Evolutionary conservation across 2,113 vertebrate species (phyloP), one percentile per base, ranked within the genome.

Genomic region (Chionomys nivalis): DNA sequence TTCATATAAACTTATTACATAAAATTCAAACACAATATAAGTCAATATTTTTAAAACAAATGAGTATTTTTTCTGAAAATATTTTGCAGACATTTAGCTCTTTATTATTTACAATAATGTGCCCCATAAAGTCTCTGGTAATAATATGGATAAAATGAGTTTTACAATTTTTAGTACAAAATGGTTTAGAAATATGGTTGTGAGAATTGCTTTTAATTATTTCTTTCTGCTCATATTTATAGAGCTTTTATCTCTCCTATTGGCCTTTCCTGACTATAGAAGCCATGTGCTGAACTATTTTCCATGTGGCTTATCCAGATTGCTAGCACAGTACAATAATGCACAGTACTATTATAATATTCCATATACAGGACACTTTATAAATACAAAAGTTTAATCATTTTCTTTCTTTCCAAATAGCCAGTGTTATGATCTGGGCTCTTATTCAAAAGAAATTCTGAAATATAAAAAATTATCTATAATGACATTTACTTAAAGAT

Each of bases 11-110:
- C 89, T 95, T 28, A 66, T 95, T 95, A 90, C 77, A 36, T 83
- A 49, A 66, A n/a, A 14, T 73, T 75, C 3, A 72, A 12, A 94
- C 58, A 2, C 0, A 49, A 87, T 90, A 78, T 86, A 90, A 81
- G 89, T 33, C 0, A 85, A 65, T 31, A 0, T 42, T 89, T 73
- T 95, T 72, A 21, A 92, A 95, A 94, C 91, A 24, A 96, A 85
- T 44, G 2, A 44, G 0, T 4, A 0, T 93, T n/a, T 1, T 49
- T 72, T 87, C 70, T 10, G 87, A 89, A 91, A 44, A 91, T 83
- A 96, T 44, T 93, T 94, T 90, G 7, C 1, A 92, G 68, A 66
- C 19, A 85, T 72, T 94, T 77, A 55, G 13, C 2, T 86, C 4
- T 23, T 63, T 63, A 8, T 87, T 55, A 47, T 33, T 91, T 44